phyloP scores from a whole-genome alignment of 2,888 invertebrate species.

The Thysanoteuthis rhombus region DNA sequence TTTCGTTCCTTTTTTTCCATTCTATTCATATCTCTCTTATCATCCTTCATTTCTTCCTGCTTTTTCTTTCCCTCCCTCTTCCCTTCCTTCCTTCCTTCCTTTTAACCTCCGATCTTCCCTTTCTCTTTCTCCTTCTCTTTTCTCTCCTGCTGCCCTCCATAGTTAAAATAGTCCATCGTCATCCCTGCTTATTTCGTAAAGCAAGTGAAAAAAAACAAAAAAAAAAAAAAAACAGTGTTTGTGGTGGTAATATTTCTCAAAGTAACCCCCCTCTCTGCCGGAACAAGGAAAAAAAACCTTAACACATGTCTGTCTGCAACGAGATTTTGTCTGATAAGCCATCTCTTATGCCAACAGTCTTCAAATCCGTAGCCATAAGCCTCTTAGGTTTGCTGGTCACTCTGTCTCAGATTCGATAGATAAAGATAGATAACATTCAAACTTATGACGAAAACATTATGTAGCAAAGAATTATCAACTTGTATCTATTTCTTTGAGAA shows the following conservation, averaged over 20 bases:
- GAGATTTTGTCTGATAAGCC: background rate
- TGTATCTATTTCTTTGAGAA: background rate
- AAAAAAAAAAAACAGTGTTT: too few species aligned
- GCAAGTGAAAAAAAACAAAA: too few species aligned
- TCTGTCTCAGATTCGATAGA: background rate
- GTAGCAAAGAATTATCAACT: background rate
- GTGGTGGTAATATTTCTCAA: too few species aligned
- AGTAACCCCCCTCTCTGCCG: too few species aligned
- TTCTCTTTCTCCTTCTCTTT: background rate
- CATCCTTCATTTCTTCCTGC: fast-evolving
- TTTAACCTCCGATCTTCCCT: background rate
- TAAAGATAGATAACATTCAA: background rate
- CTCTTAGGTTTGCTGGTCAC: background rate
- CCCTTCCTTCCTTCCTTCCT: background rate
- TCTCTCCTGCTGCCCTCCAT: background rate
- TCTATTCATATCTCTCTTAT: background rate
- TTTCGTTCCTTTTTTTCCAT: background rate
- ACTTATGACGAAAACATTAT: background rate
- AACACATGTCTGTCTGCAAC: background rate
- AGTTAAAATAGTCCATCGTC: too few species aligned
- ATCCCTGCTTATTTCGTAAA: too few species aligned
- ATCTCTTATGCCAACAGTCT: background rate
- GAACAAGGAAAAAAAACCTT: background rate
- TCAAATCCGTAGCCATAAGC: background rate
- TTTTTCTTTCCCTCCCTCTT: background rate